A percentile compares a stretch with the other conserved stretches of the same genome.
phyloP scores from a whole-genome alignment of 2,797 vertebrate genomes.

The Hydrophis major region DNA sequence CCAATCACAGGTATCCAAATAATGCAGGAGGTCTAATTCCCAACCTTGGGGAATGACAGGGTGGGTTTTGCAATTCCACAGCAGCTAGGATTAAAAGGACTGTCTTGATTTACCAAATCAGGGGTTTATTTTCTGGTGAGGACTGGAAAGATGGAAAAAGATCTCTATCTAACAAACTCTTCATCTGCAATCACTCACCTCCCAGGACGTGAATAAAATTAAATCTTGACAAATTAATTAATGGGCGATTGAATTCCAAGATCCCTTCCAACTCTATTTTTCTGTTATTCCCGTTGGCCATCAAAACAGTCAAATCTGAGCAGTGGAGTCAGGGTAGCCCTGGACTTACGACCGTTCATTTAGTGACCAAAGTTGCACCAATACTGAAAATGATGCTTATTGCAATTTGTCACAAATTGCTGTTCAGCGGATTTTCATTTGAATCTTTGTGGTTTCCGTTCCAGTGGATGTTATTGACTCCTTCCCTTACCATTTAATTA shows the following conservation, averaged over 20 bases:
- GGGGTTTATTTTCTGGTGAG: background rate
- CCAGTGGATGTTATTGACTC: constrained; percentile 47
- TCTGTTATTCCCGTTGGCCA: background rate
- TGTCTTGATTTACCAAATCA: background rate
- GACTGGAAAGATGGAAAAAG: background rate
- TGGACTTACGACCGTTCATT: background rate
- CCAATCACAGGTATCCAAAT: too few relatives aligned
- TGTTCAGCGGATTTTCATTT: background rate
- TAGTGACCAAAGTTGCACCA: background rate
- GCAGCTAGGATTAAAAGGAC: background rate
- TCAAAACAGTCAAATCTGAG: background rate
- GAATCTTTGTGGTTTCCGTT: constrained; percentile 60
- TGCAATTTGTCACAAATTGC: too few relatives aligned
- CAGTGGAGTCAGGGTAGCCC: background rate
- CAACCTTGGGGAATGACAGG: too few relatives aligned
- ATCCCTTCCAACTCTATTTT: background rate
- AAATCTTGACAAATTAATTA: too few relatives aligned
- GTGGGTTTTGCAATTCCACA: constrained; percentile 8
- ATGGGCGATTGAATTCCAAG: background rate
- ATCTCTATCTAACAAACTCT: background rate
- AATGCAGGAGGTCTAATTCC: too few relatives aligned
- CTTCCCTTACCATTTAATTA: constrained; percentile 12
- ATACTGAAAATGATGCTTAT: background rate
- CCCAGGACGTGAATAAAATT: too few relatives aligned
- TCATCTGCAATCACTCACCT: too few relatives aligned